Conservation (phyloP, 1,140 invertebrate genomes). For the Drosophila simulans region DNA sequence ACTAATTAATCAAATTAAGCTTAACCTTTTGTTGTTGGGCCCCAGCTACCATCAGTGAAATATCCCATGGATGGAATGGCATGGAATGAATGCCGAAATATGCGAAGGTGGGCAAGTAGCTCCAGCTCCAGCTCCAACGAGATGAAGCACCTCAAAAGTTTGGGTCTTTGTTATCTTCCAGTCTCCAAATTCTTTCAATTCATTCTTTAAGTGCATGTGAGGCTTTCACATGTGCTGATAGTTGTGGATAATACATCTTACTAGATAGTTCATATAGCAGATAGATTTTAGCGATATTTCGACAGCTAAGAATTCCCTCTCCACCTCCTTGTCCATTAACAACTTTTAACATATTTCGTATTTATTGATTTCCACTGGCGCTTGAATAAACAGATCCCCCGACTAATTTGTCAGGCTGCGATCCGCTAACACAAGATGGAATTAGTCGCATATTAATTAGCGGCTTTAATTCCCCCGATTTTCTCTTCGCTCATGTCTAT, state of each 20-base stretch:
- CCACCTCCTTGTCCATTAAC: too few relatives aligned
- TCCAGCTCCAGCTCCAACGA: not conserved
- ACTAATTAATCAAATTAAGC: slow-evolving; percentile 82
- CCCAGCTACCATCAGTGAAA: slow-evolving; percentile 22
- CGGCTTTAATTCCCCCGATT: slow-evolving; percentile 16
- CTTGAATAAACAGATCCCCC: slow-evolving; percentile 2
- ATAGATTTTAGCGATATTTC: too few relatives aligned
- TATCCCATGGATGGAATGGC: not conserved
- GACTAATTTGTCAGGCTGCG: slow-evolving; percentile 29
- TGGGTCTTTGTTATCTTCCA: not conserved
- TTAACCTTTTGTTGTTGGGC: slow-evolving; percentile 70
- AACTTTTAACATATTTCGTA: not conserved
- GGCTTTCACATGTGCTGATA: not conserved
- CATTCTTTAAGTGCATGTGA: too few relatives aligned
- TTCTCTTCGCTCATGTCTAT: slow-evolving; percentile 18
- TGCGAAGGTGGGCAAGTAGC: not conserved
- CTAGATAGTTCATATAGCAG: too few relatives aligned
- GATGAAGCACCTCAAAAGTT: slow-evolving; percentile 11
- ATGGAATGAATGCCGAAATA: not conserved
- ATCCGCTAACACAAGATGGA: slow-evolving; percentile 24
- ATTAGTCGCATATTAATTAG: slow-evolving; percentile 35
- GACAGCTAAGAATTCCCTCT: too few relatives aligned
- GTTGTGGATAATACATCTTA: too few relatives aligned
- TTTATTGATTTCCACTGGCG: not conserved
- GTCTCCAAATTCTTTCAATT: not conserved